A percentile compares a stretch with the other conserved stretches of the same genome.
phyloP scores from a whole-genome alignment of 2,797 vertebrate genomes.

The Gymnoscopelus microlampas region DNA sequence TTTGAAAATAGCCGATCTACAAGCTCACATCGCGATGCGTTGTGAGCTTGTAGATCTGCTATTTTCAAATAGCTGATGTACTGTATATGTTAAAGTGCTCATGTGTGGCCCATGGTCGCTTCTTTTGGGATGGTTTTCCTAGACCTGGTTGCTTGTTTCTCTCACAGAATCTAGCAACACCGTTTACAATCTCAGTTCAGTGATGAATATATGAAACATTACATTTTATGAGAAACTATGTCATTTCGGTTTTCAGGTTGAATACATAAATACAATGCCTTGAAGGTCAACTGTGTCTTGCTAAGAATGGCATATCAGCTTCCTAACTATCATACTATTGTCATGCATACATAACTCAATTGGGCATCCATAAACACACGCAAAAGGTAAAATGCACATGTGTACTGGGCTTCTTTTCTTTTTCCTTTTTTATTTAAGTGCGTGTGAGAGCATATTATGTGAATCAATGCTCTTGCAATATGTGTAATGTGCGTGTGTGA shows the following conservation, averaged over 20 bases:
- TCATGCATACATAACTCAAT: slow-evolving; percentile 3
- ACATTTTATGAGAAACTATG: slow-evolving; percentile 52
- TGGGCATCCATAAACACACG: slow-evolving; percentile 10
- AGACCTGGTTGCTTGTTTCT: too few species aligned
- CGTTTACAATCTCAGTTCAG: too few species aligned
- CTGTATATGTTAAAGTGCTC: too few species aligned
- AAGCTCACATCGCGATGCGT: too few species aligned
- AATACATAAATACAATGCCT: slow-evolving; percentile 43
- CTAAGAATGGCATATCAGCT: slow-evolving; percentile 21
- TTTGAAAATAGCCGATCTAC: too few species aligned
- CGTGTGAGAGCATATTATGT: slow-evolving; percentile 27
- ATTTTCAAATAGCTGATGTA: too few species aligned
- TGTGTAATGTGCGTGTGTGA: not conserved
- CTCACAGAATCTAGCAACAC: too few species aligned
- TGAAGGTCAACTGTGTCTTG: slow-evolving; percentile 44
- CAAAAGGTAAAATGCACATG: not conserved
- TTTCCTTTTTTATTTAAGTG: not conserved
- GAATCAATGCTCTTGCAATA: slow-evolving; percentile 18
- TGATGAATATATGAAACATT: slow-evolving; percentile 67
- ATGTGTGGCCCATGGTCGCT: too few species aligned
- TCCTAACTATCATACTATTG: slow-evolving; percentile 18
- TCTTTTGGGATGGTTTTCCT: too few species aligned
- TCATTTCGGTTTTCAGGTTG: slow-evolving; percentile 33
- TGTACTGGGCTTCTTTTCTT: not conserved
- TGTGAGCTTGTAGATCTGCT: too few species aligned